Evolutionary conservation across 2,888 invertebrate genomes (phyloP).

Genomic region (Siphlonurus alternatus): DNA sequence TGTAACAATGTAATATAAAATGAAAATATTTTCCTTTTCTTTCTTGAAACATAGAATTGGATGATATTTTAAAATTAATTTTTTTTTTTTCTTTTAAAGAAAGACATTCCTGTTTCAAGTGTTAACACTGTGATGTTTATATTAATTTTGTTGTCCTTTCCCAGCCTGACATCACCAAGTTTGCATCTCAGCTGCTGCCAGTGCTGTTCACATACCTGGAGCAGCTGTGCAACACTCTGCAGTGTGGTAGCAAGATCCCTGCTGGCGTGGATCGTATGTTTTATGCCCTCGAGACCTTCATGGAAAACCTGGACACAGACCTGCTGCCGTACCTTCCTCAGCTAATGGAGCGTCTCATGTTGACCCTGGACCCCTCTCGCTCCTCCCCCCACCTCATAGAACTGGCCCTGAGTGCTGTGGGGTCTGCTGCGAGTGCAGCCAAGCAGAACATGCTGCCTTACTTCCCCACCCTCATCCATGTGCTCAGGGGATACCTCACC

Average conservation of each 20-base stretch:
- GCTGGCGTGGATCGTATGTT: conserved; percentile 54
- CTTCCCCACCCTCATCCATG: conserved; percentile 45
- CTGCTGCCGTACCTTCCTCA: conserved; percentile 51
- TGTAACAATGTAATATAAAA: too few species aligned
- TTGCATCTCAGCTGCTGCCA: conserved; percentile 50
- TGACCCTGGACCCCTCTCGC: conserved; percentile 35
- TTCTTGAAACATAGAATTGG: too few species aligned
- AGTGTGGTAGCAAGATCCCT: conserved; percentile 38
- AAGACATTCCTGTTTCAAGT: background rate
- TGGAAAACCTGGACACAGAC: conserved; percentile 57
- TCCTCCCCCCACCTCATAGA: conserved; percentile 43
- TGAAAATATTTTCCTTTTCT: too few species aligned
- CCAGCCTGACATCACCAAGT: conserved; percentile 57
- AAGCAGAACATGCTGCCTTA: conserved; percentile 53
- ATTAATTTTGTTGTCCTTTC: background rate
- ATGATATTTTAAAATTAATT: conserved; percentile 1
- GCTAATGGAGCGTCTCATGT: conserved; percentile 52
- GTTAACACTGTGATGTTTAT: background rate
- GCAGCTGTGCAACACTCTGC: conserved; percentile 37
- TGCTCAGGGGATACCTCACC: conserved; percentile 42
- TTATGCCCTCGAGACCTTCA: conserved; percentile 63
- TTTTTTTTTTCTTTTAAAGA: conserved; percentile 6
- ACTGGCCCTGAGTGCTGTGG: conserved; percentile 49
- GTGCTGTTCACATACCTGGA: conserved; percentile 49
- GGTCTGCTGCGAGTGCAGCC: conserved; percentile 48